Base-by-base conservation (phyloP, 1,140 invertebrate genomes). In the Lysiphlebus fabarum region DNA sequence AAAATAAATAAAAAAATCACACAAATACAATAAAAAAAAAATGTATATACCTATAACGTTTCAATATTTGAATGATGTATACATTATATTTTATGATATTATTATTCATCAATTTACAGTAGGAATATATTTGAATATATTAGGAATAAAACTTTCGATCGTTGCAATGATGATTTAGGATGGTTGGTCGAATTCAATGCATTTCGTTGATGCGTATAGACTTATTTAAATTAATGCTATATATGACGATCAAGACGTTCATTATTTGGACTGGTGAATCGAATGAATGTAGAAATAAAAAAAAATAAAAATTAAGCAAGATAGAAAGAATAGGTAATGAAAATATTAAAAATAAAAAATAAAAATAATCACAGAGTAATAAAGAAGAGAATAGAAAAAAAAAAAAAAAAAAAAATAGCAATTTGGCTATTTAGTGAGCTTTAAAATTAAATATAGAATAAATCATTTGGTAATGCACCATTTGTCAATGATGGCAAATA, bases 211-310 rank as follows among this genome's bases (percentile, higher is more conserved):
- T 62, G 54, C 60, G 50, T 58, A 49, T 17, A 43, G 53, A 44
- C 11, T 51, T 48, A 43, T 38, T 62, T 55, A 45, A 58, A 62
- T 62, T 50, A 56, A 58, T 62, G 56, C 44, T 14, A 61, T n/a
- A n/a, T n/a, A n/a, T 42, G 53, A 55, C 53, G 58, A 53, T 48
- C 49, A 42, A 55, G 8, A 48, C 33, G 14, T 37, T 45, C 56
- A 71, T 75, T 73, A 73, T 49, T 67, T 70, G 71, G 61, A 45
- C 64, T 63, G 67, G 58, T 71, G 73, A 65, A 67, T 70, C 70
- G 70, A 67, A 42, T 73, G 72, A 75, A 50, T 72, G 17, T 26
- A 26, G 17, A 26, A 26, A 26, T 2, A 26, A 1, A 26, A 26
- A 26, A 1, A 26, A 26, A 26, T 26, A 26, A 26, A 2, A 26